Conservation (phyloP, 1,140 invertebrate species). For the Trissolcus basalis region DNA sequence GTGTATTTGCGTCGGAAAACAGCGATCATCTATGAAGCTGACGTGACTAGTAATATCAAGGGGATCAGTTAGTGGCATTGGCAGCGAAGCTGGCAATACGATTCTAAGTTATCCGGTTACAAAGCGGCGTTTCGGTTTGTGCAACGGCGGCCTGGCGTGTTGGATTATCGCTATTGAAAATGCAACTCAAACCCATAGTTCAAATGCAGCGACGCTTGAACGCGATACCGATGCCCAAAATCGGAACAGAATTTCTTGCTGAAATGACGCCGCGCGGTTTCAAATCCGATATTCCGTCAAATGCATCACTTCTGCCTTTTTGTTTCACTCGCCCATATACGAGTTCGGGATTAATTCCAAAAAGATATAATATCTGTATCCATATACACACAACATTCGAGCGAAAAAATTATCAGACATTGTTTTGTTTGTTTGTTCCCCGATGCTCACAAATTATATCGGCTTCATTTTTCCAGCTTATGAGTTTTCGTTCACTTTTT, state of each 20-base stretch:
- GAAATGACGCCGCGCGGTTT: slow-evolving; percentile 15
- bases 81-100: slow-evolving; percentile 64
- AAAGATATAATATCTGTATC: too few relatives aligned
- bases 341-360: too few relatives aligned
- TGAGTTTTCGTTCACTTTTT: too few relatives aligned
- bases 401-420: too few relatives aligned
- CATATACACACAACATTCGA: too few relatives aligned
- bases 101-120: slow-evolving; percentile 71
- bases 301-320: slow-evolving; percentile 24
- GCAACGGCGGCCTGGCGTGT: slow-evolving; percentile 53
- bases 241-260: slow-evolving; percentile 59
- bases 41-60: slow-evolving; percentile 58
- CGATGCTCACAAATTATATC: too few relatives aligned
- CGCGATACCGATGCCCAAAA: slow-evolving; percentile 65
- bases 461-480: too few relatives aligned
- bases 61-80: slow-evolving; percentile 61
- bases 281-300: slow-evolving; percentile 54
- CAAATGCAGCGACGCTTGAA: slow-evolving; percentile 70
- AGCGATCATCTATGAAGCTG: slow-evolving; percentile 51
- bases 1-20: slow-evolving; percentile 41
- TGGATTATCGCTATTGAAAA: slow-evolving; percentile 70
- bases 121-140: slow-evolving; percentile 66
- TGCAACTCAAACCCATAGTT: slow-evolving; percentile 70
- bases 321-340: slow-evolving; percentile 15
- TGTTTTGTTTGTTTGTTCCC: too few relatives aligned